phyloP scores from a whole-genome alignment of 2,797 vertebrate species.

The Notolepis coatsorum region DNA sequence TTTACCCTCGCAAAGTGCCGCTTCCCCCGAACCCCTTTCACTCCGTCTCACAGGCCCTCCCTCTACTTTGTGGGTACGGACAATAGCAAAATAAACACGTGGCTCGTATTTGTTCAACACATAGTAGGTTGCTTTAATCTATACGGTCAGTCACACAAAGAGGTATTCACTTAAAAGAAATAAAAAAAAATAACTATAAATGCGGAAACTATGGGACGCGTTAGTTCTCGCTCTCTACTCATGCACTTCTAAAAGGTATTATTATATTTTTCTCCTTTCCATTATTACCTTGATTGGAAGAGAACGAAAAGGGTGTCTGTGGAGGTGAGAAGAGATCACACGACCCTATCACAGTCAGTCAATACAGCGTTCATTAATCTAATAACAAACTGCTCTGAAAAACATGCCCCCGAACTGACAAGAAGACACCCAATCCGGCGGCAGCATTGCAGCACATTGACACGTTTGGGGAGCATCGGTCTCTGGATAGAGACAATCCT shows the following conservation, averaged over 20 bases:
- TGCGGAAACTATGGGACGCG: slow-evolving; percentile 7
- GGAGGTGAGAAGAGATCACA: slow-evolving; percentile 54
- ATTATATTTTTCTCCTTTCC: slow-evolving; percentile 13
- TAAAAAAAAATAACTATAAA: too few relatives aligned
- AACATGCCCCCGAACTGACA: slow-evolving; percentile 53
- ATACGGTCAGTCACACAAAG: slow-evolving; percentile 42
- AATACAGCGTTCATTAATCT: slow-evolving; percentile 75
- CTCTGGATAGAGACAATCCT: slow-evolving; percentile 51
- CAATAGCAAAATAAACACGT: slow-evolving; percentile 83
- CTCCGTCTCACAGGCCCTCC: slow-evolving; percentile 54
- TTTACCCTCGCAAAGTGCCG: slow-evolving; percentile 68
- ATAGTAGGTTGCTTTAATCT: slow-evolving; percentile 39
- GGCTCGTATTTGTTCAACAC: slow-evolving; percentile 75
- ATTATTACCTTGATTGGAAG: slow-evolving; percentile 36
- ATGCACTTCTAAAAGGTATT: background rate
- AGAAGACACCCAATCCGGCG: slow-evolving; percentile 41
- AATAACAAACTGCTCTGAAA: slow-evolving; percentile 64
- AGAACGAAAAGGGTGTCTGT: slow-evolving; percentile 28
- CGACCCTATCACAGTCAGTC: slow-evolving; percentile 58
- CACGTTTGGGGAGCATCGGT: slow-evolving; percentile 57
- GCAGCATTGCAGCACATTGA: slow-evolving; percentile 55
- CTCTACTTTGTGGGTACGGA: slow-evolving; percentile 68
- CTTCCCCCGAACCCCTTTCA: slow-evolving; percentile 66
- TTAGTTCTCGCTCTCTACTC: slow-evolving; percentile 31
- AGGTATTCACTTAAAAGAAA: slow-evolving; percentile 11